Evolutionary conservation across 2,888 invertebrate species (phyloP).

Genomic region (Drosophila falleni): DNA sequence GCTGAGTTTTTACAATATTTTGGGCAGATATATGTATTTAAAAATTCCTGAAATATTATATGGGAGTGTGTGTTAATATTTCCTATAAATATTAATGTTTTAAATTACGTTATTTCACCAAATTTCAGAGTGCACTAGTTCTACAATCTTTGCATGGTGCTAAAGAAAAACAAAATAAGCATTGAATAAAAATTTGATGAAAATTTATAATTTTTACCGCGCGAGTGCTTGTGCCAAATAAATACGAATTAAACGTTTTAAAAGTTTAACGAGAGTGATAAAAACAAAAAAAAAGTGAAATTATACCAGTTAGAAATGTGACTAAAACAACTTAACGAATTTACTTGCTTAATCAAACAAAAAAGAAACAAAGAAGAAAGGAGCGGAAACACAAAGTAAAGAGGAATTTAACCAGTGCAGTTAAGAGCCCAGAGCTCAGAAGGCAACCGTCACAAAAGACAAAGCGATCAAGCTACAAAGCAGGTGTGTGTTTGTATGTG

Average conservation of each 20-base stretch:
- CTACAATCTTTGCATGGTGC: slow-evolving; percentile 40
- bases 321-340: slow-evolving; percentile 61
- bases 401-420: slow-evolving; percentile 42
- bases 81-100: slow-evolving; percentile 11
- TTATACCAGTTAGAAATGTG: slow-evolving; percentile 71
- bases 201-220: slow-evolving; percentile 19
- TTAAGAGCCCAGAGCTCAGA: slow-evolving; percentile 36
- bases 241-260: slow-evolving; percentile 37
- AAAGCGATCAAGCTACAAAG: slow-evolving; percentile 40
- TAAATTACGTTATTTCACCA: not conserved
- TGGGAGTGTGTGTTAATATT: slow-evolving; percentile 11
- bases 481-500: slow-evolving; percentile 46
- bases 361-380: slow-evolving; percentile 34
- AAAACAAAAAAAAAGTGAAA: slow-evolving; percentile 38
- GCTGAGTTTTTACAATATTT: slow-evolving; percentile 1
- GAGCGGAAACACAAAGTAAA: slow-evolving; percentile 8
- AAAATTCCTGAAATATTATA: not conserved
- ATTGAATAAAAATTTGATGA: slow-evolving; percentile 17
- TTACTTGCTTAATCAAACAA: slow-evolving; percentile 36
- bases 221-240: slow-evolving; percentile 46
- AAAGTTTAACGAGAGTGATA: slow-evolving; percentile 42
- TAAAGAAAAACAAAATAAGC: slow-evolving; percentile 44
- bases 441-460: slow-evolving; percentile 31
- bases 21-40: slow-evolving; percentile 1
- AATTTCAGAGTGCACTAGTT: slow-evolving; percentile 54